Percentiles rank a stretch among this genome's conserved stretches.
Evolutionary conservation across 2,797 vertebrate species (phyloP).

Genomic region (Sphenopsis melanotis): DNA sequence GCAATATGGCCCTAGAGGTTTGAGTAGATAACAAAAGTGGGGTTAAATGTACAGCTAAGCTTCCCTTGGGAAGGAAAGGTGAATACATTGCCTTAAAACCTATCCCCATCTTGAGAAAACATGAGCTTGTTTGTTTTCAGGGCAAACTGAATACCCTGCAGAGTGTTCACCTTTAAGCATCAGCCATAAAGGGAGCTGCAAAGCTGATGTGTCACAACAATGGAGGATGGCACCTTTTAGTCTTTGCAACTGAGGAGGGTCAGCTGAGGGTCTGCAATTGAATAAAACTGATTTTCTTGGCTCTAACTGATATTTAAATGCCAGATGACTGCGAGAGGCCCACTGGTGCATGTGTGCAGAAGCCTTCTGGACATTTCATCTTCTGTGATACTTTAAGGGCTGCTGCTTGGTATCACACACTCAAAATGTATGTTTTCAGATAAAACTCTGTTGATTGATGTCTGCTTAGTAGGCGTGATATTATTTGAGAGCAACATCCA

Average conservation of each 20-base stretch:
- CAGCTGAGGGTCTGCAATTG: background rate
- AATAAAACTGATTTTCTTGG: background rate
- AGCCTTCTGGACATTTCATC: background rate
- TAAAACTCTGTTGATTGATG: background rate
- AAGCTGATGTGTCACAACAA: background rate
- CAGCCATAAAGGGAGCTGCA: background rate
- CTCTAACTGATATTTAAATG: background rate
- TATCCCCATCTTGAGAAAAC: background rate
- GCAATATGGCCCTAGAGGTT: background rate
- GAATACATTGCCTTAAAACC: background rate
- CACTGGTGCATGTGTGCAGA: background rate
- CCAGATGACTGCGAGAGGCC: background rate
- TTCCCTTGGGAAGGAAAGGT: background rate
- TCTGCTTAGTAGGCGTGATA: background rate
- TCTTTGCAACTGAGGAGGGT: background rate
- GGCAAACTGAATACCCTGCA: background rate
- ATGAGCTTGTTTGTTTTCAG: background rate
- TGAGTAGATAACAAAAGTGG: background rate
- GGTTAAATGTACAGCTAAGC: background rate
- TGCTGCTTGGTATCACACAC: background rate
- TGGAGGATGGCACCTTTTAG: background rate
- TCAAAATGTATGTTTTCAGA: background rate
- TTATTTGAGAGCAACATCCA: background rate
- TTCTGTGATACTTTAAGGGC: background rate
- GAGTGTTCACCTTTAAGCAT: background rate